Conservation (phyloP, 1,140 invertebrate genomes). For the Papilio polytes region DNA sequence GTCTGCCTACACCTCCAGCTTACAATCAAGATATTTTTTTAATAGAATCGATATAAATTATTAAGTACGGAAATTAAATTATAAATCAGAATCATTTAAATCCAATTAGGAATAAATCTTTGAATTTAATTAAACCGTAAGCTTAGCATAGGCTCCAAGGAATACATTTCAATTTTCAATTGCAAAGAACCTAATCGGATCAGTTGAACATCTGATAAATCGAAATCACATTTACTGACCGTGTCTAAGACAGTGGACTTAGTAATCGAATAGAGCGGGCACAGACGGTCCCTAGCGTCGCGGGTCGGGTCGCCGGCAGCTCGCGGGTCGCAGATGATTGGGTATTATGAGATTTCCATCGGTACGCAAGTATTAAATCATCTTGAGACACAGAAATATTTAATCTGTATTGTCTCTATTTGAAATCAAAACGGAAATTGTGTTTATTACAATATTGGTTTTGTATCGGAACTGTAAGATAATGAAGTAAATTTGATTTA, state of each 20-base stretch:
- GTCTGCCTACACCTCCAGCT: not conserved
- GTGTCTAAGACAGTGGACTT: constrained; percentile 43
- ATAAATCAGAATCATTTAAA: not conserved
- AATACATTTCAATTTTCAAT: constrained; percentile 8
- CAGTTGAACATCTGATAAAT: constrained; percentile 47
- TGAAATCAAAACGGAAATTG: constrained; percentile 49
- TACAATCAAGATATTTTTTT: not conserved
- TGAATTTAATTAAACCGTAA: not conserved
- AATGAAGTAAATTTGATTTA: not conserved
- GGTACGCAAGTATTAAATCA: constrained; percentile 71
- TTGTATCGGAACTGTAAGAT: constrained; percentile 43
- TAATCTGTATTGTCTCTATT: constrained; percentile 55
- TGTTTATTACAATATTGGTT: constrained; percentile 49
- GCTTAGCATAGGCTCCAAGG: not conserved
- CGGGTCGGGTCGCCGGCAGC: constrained; percentile 3
- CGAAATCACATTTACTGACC: constrained; percentile 49
- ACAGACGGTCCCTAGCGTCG: constrained; percentile 42
- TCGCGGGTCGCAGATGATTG: constrained; percentile 67
- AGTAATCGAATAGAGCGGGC: constrained; percentile 61
- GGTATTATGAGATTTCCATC: constrained; percentile 74
- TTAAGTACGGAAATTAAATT: not conserved
- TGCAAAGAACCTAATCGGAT: constrained; percentile 46
- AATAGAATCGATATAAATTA: not conserved
- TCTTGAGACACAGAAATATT: constrained; percentile 49
- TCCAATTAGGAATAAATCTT: not conserved